Conservation (phyloP, 2,797 vertebrate species). For the Kryptolebias ocellatus region DNA sequence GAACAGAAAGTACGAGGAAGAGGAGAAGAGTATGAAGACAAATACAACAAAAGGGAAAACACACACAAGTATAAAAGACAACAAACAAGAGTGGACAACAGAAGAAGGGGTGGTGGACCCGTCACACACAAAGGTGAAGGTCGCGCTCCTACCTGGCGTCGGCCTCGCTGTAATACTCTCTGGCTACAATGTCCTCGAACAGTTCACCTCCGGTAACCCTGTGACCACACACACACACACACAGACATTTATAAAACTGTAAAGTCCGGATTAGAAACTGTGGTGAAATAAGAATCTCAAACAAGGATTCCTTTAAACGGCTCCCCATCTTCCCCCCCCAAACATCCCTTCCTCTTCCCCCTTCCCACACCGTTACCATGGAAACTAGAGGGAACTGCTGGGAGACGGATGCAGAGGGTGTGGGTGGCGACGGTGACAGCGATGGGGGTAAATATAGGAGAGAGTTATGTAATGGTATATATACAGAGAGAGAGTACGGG, state of each 20-base stretch:
- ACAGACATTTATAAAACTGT: conserved; percentile 9
- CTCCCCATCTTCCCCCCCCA: conserved; percentile 15
- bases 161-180: conserved; percentile 98
- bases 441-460: conserved; percentile 48
- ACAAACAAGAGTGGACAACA: conserved; percentile 23
- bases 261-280: neutral
- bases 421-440: conserved; percentile 48
- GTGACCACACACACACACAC: conserved; percentile 34
- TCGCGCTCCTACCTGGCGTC: conserved; percentile 91
- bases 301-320: conserved; percentile 16
- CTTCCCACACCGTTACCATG: conserved; percentile 65
- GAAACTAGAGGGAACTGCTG: conserved; percentile 69
- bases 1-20: conserved; percentile 10
- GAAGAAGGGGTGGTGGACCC: conserved; percentile 33
- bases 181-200: conserved; percentile 98
- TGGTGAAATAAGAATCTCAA: conserved; percentile 2
- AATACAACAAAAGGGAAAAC: conserved; percentile 7
- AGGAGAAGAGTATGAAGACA: conserved; percentile 3
- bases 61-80: conserved; percentile 6
- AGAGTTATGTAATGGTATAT: conserved; percentile 61
- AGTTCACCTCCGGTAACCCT: conserved; percentile 98
- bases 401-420: conserved; percentile 58
- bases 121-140: conserved; percentile 13
- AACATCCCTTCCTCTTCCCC: conserved; percentile 8
- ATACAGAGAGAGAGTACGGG: conserved; percentile 20